A percentile compares a stretch with the other conserved stretches of the same genome.
Conservation (phyloP, 2,113 vertebrate species). For the Gasterosteus aculeatus region DNA sequence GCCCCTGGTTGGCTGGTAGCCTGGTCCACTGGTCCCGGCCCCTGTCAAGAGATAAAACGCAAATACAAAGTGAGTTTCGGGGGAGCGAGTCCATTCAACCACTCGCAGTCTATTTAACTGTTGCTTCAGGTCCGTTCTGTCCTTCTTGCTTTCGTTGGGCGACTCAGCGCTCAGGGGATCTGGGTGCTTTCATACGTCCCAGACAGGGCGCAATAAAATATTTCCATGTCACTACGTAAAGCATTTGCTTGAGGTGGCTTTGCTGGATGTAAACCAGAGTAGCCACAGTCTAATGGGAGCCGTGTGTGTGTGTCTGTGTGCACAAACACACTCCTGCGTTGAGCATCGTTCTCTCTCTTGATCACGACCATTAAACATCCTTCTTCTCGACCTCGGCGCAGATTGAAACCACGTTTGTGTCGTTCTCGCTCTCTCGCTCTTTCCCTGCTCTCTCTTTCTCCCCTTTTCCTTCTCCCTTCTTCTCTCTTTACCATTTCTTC, state of each 20-base stretch:
- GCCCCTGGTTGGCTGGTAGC: background rate
- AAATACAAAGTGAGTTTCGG: constrained; percentile 14
- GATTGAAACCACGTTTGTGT: constrained; percentile 76
- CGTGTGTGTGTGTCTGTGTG: constrained; percentile 59
- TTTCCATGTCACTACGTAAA: constrained; percentile 61
- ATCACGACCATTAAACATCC: constrained; percentile 67
- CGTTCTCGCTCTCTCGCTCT: background rate
- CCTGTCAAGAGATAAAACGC: constrained; percentile 43
- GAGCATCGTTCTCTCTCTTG: constrained; percentile 61
- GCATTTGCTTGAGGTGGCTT: constrained; percentile 66
- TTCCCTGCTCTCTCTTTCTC: background rate
- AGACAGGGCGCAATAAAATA: constrained; percentile 34
- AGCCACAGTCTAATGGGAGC: constrained; percentile 76
- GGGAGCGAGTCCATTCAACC: background rate
- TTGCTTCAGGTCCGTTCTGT: background rate
- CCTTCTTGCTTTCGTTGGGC: constrained; percentile 8
- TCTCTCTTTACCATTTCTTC: background rate
- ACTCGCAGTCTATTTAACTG: background rate
- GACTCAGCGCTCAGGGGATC: constrained; percentile 34
- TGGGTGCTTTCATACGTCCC: constrained; percentile 26
- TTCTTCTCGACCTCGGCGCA: constrained; percentile 53
- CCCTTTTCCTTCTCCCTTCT: background rate
- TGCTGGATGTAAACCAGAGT: constrained; percentile 65
- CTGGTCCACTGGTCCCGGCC: constrained; percentile 18
- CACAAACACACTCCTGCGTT: constrained; percentile 64